A percentile compares a stretch with the other conserved stretches of the same genome.
phyloP scores from a whole-genome alignment of 2,888 invertebrate genomes.

The Habroteleia sp. region DNA sequence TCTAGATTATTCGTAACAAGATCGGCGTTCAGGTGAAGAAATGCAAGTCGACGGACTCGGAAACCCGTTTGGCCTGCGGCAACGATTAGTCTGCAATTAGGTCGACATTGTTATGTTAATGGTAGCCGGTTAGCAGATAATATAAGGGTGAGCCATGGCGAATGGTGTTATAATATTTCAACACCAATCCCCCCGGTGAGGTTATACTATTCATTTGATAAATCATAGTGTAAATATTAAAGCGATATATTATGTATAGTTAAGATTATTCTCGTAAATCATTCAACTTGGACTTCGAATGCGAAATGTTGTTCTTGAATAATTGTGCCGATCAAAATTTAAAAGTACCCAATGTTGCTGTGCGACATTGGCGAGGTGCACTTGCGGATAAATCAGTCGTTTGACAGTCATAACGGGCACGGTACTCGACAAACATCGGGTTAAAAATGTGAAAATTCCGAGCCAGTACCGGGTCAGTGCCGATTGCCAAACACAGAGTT shows the following conservation, averaged over 20 bases:
- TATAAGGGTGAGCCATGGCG: constrained; percentile 76
- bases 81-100: constrained; percentile 79
- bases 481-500: no score
- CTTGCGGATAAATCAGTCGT: no score
- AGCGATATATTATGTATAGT: constrained; percentile 65
- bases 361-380: no score
- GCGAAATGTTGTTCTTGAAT: no score
- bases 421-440: no score
- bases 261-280: background rate
- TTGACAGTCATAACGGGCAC: no score
- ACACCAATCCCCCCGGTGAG: constrained; percentile 70
- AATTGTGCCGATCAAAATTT: no score
- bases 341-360: no score
- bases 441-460: no score
- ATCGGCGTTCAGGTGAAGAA: constrained; percentile 36
- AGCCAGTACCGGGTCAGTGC: no score
- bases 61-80: constrained; percentile 68
- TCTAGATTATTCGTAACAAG: constrained; percentile 66
- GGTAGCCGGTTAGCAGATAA: constrained; percentile 72
- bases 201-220: constrained; percentile 74
- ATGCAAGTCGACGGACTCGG: constrained; percentile 48
- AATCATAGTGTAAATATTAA: constrained; percentile 77
- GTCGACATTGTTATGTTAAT: constrained; percentile 80
- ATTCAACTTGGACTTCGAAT: no score
- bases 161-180: constrained; percentile 81